These are phyloP conservation scores for Halcyon badia DNA, from an alignment of 2,797 vertebrate genomes.

Conservation along the genomic window DNA sequence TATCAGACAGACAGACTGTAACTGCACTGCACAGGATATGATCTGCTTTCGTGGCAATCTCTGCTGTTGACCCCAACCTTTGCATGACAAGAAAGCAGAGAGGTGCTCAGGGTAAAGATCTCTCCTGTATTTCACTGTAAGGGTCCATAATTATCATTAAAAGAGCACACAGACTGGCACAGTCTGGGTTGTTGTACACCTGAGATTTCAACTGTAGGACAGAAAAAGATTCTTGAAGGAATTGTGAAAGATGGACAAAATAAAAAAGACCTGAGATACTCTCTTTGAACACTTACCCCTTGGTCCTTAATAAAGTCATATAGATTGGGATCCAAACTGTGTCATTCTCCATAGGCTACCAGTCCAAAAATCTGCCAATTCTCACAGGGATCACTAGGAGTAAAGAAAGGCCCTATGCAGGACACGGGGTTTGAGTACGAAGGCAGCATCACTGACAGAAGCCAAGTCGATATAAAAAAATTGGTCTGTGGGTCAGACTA, in stretches of 20 bases:
- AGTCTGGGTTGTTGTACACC: neutral
- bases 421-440: neutral
- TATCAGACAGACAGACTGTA: neutral
- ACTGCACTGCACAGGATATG: neutral
- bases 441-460: neutral
- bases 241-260: neutral
- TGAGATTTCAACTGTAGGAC: neutral
- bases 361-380: neutral
- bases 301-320: neutral
- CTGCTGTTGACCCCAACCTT: neutral
- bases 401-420: neutral
- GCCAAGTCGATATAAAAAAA: accelerated
- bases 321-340: neutral
- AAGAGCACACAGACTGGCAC: neutral
- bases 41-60: neutral
- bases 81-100: neutral
- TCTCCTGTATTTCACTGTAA: neutral
- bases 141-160: neutral
- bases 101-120: neutral
- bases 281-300: neutral
- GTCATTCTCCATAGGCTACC: neutral
- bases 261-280: neutral
- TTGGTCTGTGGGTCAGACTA: neutral
- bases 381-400: neutral
- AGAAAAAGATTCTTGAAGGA: neutral